These are phyloP conservation scores for Endomychus coccineus DNA, from an alignment of 2,888 invertebrate genomes.

Conservation along the genomic window DNA sequence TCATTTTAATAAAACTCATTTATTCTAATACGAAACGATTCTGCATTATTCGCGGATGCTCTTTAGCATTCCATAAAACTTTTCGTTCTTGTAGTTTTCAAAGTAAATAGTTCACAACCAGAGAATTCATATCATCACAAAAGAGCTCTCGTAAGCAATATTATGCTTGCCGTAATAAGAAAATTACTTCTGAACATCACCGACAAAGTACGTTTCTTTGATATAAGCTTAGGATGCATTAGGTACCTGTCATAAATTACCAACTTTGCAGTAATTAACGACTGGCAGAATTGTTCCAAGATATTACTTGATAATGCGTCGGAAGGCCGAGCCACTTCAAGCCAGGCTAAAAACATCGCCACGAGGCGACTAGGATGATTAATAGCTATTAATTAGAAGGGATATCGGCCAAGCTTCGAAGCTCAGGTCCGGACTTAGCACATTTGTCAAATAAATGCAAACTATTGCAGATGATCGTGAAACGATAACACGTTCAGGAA, in stretches of 20 bases:
- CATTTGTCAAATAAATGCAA: too few relatives aligned
- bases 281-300: too few relatives aligned
- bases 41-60: too few relatives aligned
- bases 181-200: not conserved
- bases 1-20: too few relatives aligned
- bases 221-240: not conserved
- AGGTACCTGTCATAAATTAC: not conserved
- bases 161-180: conserved; percentile 1
- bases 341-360: not conserved
- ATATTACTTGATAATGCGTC: not conserved
- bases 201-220: conserved; percentile 1
- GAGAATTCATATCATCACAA: too few relatives aligned
- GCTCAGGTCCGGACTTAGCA: not conserved
- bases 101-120: too few relatives aligned
- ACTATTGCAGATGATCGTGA: too few relatives aligned
- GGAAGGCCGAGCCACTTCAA: not conserved
- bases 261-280: conserved; percentile 1
- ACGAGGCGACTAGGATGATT: not conserved
- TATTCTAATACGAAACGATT: too few relatives aligned
- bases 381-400: not conserved
- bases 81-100: too few relatives aligned
- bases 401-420: not conserved
- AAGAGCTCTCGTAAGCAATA: not conserved
- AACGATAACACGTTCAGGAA: too few relatives aligned
- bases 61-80: too few relatives aligned